Conservation (phyloP, 2,888 invertebrate genomes). For the Epistrophe grossulariae region DNA sequence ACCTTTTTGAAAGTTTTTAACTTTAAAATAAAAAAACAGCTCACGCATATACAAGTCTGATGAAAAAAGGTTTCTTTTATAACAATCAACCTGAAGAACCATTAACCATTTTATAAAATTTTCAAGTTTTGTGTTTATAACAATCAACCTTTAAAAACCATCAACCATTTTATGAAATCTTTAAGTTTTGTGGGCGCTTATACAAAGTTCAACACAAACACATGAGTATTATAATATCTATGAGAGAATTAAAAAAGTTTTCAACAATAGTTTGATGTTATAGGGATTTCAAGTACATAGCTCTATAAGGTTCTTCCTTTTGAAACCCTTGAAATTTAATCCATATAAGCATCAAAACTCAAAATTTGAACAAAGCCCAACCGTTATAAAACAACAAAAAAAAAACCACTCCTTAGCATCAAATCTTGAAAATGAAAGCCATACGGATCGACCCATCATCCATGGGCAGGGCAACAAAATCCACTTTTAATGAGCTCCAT, state of each 20-base stretch:
- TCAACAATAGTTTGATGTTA: neutral
- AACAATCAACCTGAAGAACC: neutral
- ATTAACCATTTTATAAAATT: neutral
- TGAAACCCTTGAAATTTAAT: neutral
- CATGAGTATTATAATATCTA: neutral
- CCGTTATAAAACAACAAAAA: neutral
- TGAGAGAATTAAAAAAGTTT: neutral
- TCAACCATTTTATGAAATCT: neutral
- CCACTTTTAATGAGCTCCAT: slow-evolving; percentile 62
- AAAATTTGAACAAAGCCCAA: neutral
- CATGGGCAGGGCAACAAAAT: neutral
- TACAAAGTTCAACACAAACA: neutral
- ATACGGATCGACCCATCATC: neutral
- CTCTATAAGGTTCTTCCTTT: neutral
- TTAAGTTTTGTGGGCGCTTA: neutral
- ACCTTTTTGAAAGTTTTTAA: slow-evolving; percentile 2
- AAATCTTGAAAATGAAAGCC: slow-evolving; percentile 21
- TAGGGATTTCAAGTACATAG: neutral
- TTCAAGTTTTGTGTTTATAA: neutral
- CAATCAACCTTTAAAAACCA: neutral
- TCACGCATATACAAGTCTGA: neutral
- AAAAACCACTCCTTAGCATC: neutral
- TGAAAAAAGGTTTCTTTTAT: neutral
- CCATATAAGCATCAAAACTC: neutral
- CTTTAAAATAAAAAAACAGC: neutral